phyloP scores from a whole-genome alignment of 2,888 invertebrate species.

The Norana najaformis region DNA sequence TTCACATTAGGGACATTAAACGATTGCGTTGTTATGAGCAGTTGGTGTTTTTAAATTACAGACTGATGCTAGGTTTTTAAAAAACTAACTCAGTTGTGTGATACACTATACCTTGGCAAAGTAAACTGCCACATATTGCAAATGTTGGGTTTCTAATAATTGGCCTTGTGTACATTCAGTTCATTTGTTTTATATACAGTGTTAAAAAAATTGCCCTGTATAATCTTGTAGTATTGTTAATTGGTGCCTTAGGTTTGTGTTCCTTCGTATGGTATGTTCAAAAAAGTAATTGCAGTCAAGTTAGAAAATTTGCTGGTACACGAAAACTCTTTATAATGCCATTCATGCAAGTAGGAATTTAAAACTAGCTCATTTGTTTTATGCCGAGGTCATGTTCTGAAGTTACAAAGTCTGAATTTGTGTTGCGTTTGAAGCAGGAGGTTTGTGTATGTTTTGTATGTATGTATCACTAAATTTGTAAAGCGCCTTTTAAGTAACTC shows the following conservation, averaged over 20 bases:
- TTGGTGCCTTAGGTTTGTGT: background rate
- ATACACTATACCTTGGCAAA: too few relatives aligned
- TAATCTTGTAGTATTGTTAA: background rate
- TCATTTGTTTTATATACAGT: background rate
- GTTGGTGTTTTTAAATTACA: background rate
- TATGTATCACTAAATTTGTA: too few relatives aligned
- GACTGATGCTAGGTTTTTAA: background rate
- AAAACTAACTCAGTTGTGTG: background rate
- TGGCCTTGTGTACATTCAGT: constrained; percentile 5
- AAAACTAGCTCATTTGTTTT: too few relatives aligned
- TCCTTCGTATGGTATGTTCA: background rate
- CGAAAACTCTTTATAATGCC: background rate
- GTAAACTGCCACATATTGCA: background rate
- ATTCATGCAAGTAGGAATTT: background rate
- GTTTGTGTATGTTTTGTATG: too few relatives aligned
- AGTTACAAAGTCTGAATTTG: too few relatives aligned
- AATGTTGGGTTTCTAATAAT: background rate
- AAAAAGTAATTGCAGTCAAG: background rate
- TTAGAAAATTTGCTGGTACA: background rate
- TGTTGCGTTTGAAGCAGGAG: too few relatives aligned
- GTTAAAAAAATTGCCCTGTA: constrained; percentile 4
- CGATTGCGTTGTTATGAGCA: background rate
- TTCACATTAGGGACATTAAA: background rate
- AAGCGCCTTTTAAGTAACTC: too few relatives aligned
- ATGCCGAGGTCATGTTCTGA: too few relatives aligned